Evolutionary conservation across 2,888 invertebrate species (phyloP).

Genomic region (Beris morrisii): DNA sequence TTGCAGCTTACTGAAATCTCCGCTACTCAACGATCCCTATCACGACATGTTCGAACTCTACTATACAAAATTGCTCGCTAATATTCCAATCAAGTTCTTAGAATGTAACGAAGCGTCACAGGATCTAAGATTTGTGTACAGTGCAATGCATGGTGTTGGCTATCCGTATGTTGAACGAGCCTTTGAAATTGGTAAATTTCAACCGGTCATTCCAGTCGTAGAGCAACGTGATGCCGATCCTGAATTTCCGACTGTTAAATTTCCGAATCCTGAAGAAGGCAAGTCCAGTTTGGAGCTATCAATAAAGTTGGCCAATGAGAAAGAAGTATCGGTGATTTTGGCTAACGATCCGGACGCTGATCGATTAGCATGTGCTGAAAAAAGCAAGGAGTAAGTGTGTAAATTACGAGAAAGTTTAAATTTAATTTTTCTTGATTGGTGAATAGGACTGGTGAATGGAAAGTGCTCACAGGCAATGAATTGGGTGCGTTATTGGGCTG

Average conservation of each 20-base stretch:
- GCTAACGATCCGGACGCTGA: constrained; percentile 99
- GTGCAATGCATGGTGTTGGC: constrained; percentile 98
- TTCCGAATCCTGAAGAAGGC: constrained; percentile 98
- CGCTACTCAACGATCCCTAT: constrained; percentile 69
- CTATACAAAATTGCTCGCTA: constrained; percentile 62
- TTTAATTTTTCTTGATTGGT: too few relatives aligned
- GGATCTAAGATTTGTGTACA: constrained; percentile 76
- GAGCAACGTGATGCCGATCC: constrained; percentile 90
- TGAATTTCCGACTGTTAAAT: constrained; percentile 94
- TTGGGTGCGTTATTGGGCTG: constrained; percentile 90
- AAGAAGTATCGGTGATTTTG: constrained; percentile 73
- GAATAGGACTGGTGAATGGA: constrained; percentile 70
- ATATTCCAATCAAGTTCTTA: constrained; percentile 60
- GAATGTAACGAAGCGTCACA: constrained; percentile 60
- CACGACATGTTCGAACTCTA: constrained; percentile 70
- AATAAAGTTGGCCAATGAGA: constrained; percentile 73
- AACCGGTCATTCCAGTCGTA: constrained; percentile 53
- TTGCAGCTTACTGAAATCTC: constrained; percentile 60
- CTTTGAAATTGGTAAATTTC: constrained; percentile 73
- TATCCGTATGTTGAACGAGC: constrained; percentile 74
- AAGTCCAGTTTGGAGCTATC: constrained; percentile 76
- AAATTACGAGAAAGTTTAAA: background rate
- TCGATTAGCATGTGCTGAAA: constrained; percentile 90
- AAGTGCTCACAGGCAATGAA: constrained; percentile 93
- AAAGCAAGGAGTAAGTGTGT: constrained; percentile 62